Evolutionary conservation across 2,797 vertebrate species (phyloP).

Genomic region (Ceryle rudis): DNA sequence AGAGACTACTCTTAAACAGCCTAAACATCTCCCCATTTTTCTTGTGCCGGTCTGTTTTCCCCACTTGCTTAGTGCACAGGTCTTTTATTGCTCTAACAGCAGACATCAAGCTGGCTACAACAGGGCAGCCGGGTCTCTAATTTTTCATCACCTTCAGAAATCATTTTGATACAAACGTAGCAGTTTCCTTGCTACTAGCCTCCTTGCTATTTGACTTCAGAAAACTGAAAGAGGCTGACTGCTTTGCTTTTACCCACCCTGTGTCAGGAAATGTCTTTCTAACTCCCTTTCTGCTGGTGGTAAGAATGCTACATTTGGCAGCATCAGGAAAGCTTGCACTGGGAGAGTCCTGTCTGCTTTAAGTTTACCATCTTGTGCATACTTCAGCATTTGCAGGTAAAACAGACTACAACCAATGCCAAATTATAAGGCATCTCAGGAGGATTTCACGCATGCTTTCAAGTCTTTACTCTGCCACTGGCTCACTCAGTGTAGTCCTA

Average conservation of each 20-base stretch:
- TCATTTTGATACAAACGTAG: not conserved
- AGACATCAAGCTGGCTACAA: not conserved
- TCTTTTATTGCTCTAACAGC: not conserved
- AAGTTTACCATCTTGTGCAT: not conserved
- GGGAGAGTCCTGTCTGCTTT: not conserved
- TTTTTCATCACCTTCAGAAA: not conserved
- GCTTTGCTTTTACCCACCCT: not conserved
- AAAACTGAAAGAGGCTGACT: not conserved
- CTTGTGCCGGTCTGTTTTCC: not conserved
- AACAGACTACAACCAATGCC: not conserved
- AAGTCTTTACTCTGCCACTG: not conserved
- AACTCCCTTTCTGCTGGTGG: not conserved
- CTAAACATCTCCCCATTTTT: not conserved
- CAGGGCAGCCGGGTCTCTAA: not conserved
- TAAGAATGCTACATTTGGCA: not conserved
- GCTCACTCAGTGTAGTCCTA: not conserved
- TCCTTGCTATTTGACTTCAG: not conserved
- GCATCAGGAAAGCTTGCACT: not conserved
- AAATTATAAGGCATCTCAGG: not conserved
- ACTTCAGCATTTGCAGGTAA: not conserved
- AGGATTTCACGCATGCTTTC: not conserved
- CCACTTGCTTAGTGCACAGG: rapidly evolving
- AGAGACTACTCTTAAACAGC: not conserved
- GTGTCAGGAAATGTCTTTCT: not conserved
- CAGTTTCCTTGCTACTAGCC: not conserved